These are phyloP conservation scores for Chaetops frenatus DNA, from an alignment of 2,113 vertebrate genomes.

Conservation along the genomic window DNA sequence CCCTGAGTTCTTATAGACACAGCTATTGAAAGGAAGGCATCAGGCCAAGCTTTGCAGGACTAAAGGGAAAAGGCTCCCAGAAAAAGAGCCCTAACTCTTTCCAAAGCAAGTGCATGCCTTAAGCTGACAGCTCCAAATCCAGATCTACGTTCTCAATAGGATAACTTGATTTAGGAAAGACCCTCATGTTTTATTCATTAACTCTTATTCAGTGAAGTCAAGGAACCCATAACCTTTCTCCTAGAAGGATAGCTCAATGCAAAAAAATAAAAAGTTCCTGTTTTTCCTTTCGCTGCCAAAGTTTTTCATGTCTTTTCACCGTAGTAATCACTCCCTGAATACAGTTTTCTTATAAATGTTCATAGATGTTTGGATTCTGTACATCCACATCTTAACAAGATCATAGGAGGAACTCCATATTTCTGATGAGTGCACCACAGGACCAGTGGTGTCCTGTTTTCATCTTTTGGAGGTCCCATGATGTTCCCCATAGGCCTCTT, in stretches of 20 bases:
- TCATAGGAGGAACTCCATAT: fast-evolving
- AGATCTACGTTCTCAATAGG: not conserved
- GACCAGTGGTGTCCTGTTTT: not conserved
- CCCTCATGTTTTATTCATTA: not conserved
- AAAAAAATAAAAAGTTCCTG: not conserved
- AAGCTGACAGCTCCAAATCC: not conserved
- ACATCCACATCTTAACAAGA: not conserved
- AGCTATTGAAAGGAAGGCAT: not conserved
- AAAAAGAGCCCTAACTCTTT: not conserved
- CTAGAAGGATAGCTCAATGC: not conserved
- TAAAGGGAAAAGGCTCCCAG: not conserved
- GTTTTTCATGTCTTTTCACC: not conserved
- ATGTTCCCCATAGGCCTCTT: not conserved
- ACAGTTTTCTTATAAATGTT: not conserved
- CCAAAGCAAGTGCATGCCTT: not conserved
- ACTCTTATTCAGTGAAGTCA: not conserved
- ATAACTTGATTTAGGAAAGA: not conserved
- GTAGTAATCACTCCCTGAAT: not conserved
- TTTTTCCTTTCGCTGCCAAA: not conserved
- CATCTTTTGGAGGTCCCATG: not conserved
- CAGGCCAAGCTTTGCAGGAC: not conserved
- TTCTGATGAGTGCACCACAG: not conserved
- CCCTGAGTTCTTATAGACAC: not conserved
- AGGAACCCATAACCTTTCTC: not conserved
- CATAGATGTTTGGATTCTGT: not conserved